Conservation (phyloP, 2,888 invertebrate genomes). For the Drosophila robusta region DNA sequence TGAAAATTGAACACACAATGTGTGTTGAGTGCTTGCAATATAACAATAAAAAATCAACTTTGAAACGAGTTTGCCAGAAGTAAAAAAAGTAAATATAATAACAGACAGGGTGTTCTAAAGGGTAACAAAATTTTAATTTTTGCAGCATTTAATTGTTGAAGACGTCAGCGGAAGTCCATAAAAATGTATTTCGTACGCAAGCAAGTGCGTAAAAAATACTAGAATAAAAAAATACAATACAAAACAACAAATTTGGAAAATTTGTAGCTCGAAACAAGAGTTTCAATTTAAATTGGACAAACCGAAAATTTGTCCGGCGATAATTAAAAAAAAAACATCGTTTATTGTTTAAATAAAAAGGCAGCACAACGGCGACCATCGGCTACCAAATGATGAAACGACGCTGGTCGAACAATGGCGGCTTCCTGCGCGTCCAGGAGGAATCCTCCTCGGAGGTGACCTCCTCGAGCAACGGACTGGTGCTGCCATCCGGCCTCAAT, state of each 20-base stretch:
- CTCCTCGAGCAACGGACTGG: constrained; percentile 88
- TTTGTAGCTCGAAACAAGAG: not conserved
- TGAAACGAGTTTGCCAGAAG: constrained; percentile 60
- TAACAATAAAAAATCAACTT: too few relatives aligned
- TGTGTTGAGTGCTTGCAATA: too few relatives aligned
- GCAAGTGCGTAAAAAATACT: constrained; percentile 80
- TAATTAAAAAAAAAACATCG: not conserved
- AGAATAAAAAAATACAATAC: constrained; percentile 30
- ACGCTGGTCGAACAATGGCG: constrained; percentile 91
- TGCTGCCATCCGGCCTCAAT: constrained; percentile 89
- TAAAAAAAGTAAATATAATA: constrained; percentile 4
- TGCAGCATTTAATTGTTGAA: constrained; percentile 61
- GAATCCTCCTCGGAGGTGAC: constrained; percentile 91
- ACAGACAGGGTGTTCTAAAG: not conserved
- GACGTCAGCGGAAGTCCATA: constrained; percentile 24
- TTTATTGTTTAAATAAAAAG: constrained; percentile 31
- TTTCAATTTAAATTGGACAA: constrained; percentile 36
- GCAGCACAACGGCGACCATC: constrained; percentile 75
- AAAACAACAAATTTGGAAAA: not conserved
- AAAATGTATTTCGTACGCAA: constrained; percentile 81
- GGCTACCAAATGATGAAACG: constrained; percentile 88
- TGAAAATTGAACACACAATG: too few relatives aligned
- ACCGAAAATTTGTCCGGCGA: constrained; percentile 35
- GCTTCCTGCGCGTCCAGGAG: constrained; percentile 90
- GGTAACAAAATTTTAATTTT: constrained; percentile 41